These are phyloP conservation scores for Caenorhabditis sulstoni DNA, from an alignment of 2,888 invertebrate species.

Conservation along the genomic window DNA sequence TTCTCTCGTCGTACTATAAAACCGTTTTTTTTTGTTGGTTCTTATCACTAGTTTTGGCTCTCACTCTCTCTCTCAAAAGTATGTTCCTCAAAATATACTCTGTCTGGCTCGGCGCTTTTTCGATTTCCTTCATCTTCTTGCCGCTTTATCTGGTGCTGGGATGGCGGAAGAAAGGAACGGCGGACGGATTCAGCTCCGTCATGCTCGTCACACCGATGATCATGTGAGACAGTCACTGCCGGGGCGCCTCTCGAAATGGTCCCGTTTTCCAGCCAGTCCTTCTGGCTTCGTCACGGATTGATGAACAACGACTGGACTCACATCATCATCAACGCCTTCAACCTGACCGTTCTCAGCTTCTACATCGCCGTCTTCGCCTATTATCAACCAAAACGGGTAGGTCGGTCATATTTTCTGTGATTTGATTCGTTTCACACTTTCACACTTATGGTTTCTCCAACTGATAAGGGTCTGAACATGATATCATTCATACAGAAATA, in stretches of 20 bases:
- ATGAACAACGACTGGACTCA: constrained; percentile 74
- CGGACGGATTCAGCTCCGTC: constrained; percentile 79
- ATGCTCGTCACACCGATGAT: constrained; percentile 76
- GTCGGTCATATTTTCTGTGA: background rate
- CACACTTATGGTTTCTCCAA: no score
- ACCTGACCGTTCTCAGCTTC: constrained; percentile 70
- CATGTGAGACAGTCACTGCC: no score
- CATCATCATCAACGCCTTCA: constrained; percentile 73
- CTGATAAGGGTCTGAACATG: no score
- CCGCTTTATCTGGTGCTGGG: constrained; percentile 74
- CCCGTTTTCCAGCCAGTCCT: constrained; percentile 69
- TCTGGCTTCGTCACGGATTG: constrained; percentile 77
- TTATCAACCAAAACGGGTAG: constrained; percentile 75
- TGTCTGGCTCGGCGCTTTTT: constrained; percentile 75
- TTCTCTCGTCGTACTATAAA: background rate
- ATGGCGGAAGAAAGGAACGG: constrained; percentile 76
- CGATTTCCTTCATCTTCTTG: constrained; percentile 77
- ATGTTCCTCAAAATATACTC: constrained; percentile 68
- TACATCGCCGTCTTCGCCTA: constrained; percentile 75
- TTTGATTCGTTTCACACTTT: no score
- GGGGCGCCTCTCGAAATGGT: no score
- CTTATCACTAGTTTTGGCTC: background rate
- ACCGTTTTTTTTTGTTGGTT: background rate
- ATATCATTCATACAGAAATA: constrained; percentile 70
- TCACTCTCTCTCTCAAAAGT: background rate